Percentiles rank a stretch among this genome's conserved stretches.
These are phyloP conservation scores for Gobius niger DNA, from an alignment of 2,113 vertebrate species.

Conservation along the genomic window DNA sequence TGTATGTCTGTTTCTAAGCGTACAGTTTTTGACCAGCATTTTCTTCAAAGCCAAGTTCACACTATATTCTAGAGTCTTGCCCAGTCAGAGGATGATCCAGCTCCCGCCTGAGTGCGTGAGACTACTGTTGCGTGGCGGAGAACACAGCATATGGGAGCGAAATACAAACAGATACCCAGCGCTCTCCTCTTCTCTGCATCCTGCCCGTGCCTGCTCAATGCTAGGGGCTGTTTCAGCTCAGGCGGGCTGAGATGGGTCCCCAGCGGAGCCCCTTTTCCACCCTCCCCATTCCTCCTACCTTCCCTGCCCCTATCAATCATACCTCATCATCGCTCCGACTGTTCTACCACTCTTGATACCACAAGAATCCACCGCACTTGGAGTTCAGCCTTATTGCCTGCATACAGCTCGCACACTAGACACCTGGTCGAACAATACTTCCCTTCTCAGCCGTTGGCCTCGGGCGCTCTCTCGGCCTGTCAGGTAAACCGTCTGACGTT, in stretches of 20 bases:
- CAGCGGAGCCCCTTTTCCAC: constrained; percentile 7
- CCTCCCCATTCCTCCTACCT: neutral
- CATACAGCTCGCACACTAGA: constrained; percentile 13
- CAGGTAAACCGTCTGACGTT: constrained; percentile 39
- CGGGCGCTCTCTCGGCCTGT: constrained; percentile 43
- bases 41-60: constrained; percentile 10
- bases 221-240: constrained; percentile 48
- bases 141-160: constrained; percentile 65
- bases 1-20: too few relatives aligned
- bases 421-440: constrained; percentile 56
- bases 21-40: constrained; percentile 2
- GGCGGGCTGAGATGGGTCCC: constrained; percentile 42
- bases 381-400: constrained; percentile 20
- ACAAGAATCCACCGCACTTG: constrained; percentile 52
- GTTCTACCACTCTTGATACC: constrained; percentile 47
- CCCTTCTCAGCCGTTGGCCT: constrained; percentile 52
- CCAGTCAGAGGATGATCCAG: constrained; percentile 61
- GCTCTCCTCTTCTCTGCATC: constrained; percentile 60
- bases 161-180: constrained; percentile 61
- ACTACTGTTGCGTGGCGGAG: constrained; percentile 68
- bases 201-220: constrained; percentile 50
- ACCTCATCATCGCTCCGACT: constrained; percentile 59
- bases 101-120: constrained; percentile 67
- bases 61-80: neutral
- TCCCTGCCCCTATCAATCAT: constrained; percentile 56